Percentiles rank a stretch among this genome's conserved stretches.
Evolutionary conservation across 2,797 vertebrate genomes (phyloP).

Genomic region (Pangasius djambal): DNA sequence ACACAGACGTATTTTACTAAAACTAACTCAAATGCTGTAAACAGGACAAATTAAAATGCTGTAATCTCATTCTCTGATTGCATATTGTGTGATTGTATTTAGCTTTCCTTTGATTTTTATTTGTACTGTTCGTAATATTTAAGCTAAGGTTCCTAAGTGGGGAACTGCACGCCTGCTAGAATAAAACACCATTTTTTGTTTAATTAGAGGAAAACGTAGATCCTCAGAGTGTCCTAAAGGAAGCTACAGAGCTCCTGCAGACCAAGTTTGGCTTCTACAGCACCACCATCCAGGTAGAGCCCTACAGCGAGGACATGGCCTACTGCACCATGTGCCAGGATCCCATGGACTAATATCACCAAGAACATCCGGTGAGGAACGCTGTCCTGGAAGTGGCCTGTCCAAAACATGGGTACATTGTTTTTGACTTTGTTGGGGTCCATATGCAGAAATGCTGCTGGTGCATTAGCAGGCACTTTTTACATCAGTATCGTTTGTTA

Average conservation of each 20-base stretch:
- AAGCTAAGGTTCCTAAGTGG: neutral
- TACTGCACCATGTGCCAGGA: slow-evolving; percentile 86
- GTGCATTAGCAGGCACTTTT: neutral
- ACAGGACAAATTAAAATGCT: neutral
- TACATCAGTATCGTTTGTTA: neutral
- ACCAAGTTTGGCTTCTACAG: slow-evolving; percentile 86
- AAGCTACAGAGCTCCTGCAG: slow-evolving; percentile 83
- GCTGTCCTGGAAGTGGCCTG: slow-evolving; percentile 21
- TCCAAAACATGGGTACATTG: slow-evolving; percentile 22
- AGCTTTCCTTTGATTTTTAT: neutral
- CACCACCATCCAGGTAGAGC: slow-evolving; percentile 92
- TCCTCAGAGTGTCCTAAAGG: slow-evolving; percentile 81
- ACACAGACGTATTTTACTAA: neutral
- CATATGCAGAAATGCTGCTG: neutral
- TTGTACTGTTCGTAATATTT: neutral
- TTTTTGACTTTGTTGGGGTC: neutral
- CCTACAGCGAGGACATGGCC: slow-evolving; percentile 82
- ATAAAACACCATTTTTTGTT: neutral
- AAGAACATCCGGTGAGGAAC: slow-evolving; percentile 18
- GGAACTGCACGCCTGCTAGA: neutral
- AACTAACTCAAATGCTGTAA: neutral
- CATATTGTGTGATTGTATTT: neutral
- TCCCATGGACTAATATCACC: slow-evolving; percentile 76
- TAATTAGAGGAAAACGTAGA: slow-evolving; percentile 79
- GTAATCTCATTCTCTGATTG: neutral